Base-by-base conservation (phyloP, 2,113 vertebrate species). In the Indri indri region DNA sequence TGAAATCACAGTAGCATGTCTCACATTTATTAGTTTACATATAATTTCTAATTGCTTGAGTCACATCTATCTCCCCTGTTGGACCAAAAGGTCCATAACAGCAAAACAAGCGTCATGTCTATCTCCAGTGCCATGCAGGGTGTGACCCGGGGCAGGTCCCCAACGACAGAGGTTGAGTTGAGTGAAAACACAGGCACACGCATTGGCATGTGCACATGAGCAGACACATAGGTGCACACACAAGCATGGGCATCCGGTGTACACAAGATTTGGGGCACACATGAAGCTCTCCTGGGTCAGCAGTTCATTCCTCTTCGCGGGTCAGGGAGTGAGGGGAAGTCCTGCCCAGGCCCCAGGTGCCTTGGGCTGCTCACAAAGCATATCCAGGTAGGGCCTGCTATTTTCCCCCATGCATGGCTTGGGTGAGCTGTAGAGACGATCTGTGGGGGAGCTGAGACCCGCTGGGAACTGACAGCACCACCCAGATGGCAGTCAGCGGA, bases 401-500 rank as follows among this genome's bases (percentile, higher is more conserved):
- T 86, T 95, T 95, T 97, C 95, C 92, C 76, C 89, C 88, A 94
- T 93, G 65, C 11, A 3, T 30, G n/a, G 66, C 74, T 94, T 82
- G 97, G 92, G 96, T 97, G 89, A 93, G 47, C 96, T 97, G 70
- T 57, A 93, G 25, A 95, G 88, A 8, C 32, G 59, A 93, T 96
- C 95, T 95, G 12, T 85, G 61, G 94, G 94, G 91, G 71, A 65
- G 57, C 37, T 54, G 40, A 37, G 68, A 91, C 34, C 96, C 95
- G 88, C 96, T 95, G 91, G 94, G 96, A 92, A 87, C 96, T 90
- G 89, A 97, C 92, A 90, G 94, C 97, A 25, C 34, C 94, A 96
- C 90, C 92, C 96, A 96, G 71, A 74, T 94, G 98, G 97, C 95
- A 96, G 88, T 97, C 95, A 93, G 95, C 66, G 90, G 95, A 91